A percentile compares a stretch with the other conserved stretches of the same genome.
These are phyloP conservation scores for Babylonia areolata DNA, from an alignment of 1,140 invertebrate species.

Conservation along the genomic window DNA sequence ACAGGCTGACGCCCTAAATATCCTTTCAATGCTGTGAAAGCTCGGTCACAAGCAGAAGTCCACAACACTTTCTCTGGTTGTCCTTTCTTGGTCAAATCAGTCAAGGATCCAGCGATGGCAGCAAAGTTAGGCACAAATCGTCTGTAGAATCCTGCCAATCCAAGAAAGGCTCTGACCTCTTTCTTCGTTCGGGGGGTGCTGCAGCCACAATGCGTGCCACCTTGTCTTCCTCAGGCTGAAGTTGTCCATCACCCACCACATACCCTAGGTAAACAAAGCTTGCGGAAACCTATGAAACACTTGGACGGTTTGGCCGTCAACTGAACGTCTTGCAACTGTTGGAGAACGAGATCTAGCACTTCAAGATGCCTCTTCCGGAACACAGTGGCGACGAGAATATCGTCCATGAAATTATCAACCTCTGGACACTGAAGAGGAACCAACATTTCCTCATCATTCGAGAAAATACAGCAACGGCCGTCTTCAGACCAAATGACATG, in stretches of 20 bases:
- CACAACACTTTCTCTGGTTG: background rate
- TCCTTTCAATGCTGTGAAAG: conserved; percentile 41
- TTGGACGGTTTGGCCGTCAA: background rate
- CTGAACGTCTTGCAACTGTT: background rate
- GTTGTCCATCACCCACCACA: background rate
- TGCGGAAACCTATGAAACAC: background rate
- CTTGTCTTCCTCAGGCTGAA: background rate
- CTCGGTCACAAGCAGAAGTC: background rate
- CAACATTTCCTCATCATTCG: background rate
- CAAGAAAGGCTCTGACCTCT: background rate
- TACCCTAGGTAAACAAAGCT: background rate
- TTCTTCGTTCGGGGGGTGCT: background rate
- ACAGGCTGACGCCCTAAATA: conserved; percentile 28
- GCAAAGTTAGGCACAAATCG: background rate
- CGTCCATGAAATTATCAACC: background rate
- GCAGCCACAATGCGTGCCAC: background rate
- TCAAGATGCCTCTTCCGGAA: background rate
- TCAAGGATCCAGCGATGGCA: background rate
- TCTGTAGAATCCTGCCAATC: background rate
- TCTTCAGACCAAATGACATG: background rate
- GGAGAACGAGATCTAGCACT: background rate
- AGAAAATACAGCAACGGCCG: background rate
- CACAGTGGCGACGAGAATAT: background rate
- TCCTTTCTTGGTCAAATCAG: background rate
- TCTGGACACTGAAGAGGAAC: background rate